phyloP scores from a whole-genome alignment of 37 sponge, comb jelly and placozoan genomes.

The Petrosia ficiformis region DNA sequence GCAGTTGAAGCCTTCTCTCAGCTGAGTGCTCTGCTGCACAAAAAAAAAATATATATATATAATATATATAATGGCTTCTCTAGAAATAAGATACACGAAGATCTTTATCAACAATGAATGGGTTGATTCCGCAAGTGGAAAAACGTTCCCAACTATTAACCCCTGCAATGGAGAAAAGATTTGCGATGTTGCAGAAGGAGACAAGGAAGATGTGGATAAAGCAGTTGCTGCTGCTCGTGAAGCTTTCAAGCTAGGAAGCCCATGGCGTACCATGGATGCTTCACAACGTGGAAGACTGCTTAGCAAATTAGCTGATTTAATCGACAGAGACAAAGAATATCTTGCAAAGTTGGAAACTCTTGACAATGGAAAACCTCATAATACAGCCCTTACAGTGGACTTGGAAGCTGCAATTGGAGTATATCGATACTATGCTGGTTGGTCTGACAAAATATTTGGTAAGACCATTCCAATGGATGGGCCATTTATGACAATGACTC shows the following conservation, averaged over 20 bases:
- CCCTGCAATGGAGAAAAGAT: too few relatives aligned
- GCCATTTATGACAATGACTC: constrained; percentile 70
- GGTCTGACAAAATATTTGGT: constrained; percentile 97
- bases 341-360: constrained; percentile 86
- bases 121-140: constrained; percentile 81
- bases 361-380: constrained; percentile 94
- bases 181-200: constrained; percentile 93
- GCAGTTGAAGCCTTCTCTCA: not conserved
- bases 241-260: constrained; percentile 84
- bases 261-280: constrained; percentile 95
- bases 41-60: too few relatives aligned
- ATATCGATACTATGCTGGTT: constrained; percentile 94
- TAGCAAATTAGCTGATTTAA: constrained; percentile 83
- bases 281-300: constrained; percentile 85
- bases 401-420: constrained; percentile 49
- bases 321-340: constrained; percentile 90
- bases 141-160: constrained; percentile 89
- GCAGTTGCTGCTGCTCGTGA: constrained; percentile 91
- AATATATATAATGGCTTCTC: too few relatives aligned
- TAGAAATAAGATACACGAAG: constrained; percentile 83
- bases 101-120: constrained; percentile 98
- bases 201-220: constrained; percentile 94
- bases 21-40: too few relatives aligned
- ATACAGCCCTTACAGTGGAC: constrained; percentile 62
- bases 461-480: constrained; percentile 96